Percentiles rank a stretch among this genome's conserved stretches.
Conservation (phyloP, 2,113 vertebrate genomes). For the Gavialis gangeticus region DNA sequence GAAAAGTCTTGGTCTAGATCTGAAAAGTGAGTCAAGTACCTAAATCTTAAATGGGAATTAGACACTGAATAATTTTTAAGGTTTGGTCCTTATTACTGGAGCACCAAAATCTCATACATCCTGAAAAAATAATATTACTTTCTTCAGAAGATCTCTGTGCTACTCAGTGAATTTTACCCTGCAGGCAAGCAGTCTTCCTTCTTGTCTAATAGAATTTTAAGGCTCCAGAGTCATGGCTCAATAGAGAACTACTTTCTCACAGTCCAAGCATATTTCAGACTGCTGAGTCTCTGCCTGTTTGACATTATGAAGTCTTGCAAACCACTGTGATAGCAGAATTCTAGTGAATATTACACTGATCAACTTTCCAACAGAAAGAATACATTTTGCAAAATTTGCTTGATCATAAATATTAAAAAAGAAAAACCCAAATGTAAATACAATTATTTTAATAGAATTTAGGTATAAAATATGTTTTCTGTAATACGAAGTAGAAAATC, state of each 20-base stretch:
- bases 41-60: neutral
- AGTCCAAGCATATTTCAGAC: neutral
- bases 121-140: neutral
- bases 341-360: neutral
- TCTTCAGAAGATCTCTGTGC: neutral
- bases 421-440: neutral
- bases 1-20: neutral
- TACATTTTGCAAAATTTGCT: neutral
- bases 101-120: neutral
- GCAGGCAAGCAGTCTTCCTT: neutral
- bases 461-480: neutral
- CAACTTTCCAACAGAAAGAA: neutral
- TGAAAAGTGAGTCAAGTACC: neutral
- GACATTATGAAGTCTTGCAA: neutral
- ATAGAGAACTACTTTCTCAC: neutral
- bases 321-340: neutral
- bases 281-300: neutral
- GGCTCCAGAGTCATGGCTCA: neutral
- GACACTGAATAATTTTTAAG: neutral
- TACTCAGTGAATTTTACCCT: slow-evolving; percentile 11
- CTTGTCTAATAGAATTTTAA: neutral
- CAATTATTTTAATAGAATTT: neutral
- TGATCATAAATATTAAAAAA: neutral
- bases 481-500: neutral
- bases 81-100: neutral